Evolutionary conservation across 2,113 vertebrate genomes (phyloP), one percentile per base, ranked within the genome.

Genomic region (Psilopogon haemacephalus): DNA sequence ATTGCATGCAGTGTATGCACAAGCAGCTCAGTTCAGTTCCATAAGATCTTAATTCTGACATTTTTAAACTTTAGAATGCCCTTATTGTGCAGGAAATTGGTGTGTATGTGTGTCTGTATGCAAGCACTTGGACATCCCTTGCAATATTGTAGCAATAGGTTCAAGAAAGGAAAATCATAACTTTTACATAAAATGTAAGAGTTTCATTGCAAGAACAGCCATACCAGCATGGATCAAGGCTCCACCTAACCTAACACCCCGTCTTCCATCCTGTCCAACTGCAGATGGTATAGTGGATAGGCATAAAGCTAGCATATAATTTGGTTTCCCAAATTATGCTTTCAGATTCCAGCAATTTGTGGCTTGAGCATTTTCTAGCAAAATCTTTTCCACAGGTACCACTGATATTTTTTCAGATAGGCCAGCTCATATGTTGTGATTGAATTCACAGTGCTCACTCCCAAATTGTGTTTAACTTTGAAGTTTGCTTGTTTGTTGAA

Each of bases 21-120:
- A 42, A 32, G 42, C 38, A 42, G 14, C 67, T 74, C 14, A 9
- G 12, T 48, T 62, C 17, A 54, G 16, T 44, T 60, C 33, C 5
- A 9, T 42, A 65, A 52, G 15, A 35, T 37, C 30, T 71, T 67
- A 9, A 28, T 71, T 48, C 18, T 30, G 28, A 15, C 15, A 11
- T 56, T 86, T 93, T 83, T 24, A 63, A 56, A 27, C 64, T 71
- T 69, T 33, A 40, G 27, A 54, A 26, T 55, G 28, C 44, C 24
- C 24, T 84, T 69, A 21, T 75, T 89, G 54, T 59, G 16, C 15
- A 35, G 54, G 35, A 74, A 33, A 7, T 28, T 11, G 30, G 1
- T 44, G 44, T 32, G 37, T 32, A 19, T 17, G 19, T 0, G 1
- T 54, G 11, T 9, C 20, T 1, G 0, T 46, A 8, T 0, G 0